phyloP scores from a whole-genome alignment of 2,797 vertebrate species.

The Meda fulgida region DNA sequence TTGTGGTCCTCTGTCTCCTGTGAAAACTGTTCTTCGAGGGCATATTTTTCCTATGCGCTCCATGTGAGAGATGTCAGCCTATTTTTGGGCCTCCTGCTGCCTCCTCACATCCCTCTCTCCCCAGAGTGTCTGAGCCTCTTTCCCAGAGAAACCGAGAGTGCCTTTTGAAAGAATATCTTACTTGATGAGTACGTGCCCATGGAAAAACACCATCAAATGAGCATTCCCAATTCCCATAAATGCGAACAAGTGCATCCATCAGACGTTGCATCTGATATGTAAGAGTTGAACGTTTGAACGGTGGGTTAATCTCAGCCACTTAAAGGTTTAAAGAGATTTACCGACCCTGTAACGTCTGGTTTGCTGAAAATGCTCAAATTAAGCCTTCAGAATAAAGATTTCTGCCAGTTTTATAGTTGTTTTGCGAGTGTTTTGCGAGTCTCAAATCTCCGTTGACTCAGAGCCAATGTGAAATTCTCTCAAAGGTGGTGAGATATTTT shows the following conservation, averaged over 20 bases:
- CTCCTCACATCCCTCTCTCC: constrained; percentile 72
- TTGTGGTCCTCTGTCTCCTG: constrained; percentile 66
- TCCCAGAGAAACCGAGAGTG: constrained; percentile 71
- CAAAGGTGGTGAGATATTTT: constrained; percentile 33
- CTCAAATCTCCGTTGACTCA: not conserved
- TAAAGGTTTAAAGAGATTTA: constrained; percentile 17
- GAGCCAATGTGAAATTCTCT: not conserved
- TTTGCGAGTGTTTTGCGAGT: not conserved
- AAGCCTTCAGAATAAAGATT: constrained; percentile 23
- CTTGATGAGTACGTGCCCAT: constrained; percentile 5
- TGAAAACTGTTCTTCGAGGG: constrained; percentile 63
- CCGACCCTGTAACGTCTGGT: constrained; percentile 16
- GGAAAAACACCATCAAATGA: not conserved
- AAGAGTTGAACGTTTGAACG: not conserved
- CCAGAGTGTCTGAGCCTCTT: constrained; percentile 70
- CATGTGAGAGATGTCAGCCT: constrained; percentile 66
- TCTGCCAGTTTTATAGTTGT: constrained; percentile 14
- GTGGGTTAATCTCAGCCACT: not conserved
- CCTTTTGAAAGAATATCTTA: constrained; percentile 30
- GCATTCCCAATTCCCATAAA: constrained; percentile 24
- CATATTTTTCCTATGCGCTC: constrained; percentile 68
- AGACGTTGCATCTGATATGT: not conserved
- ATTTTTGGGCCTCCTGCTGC: constrained; percentile 73
- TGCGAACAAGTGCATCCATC: constrained; percentile 42
- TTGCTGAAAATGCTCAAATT: not conserved